Evolutionary conservation across 2,797 vertebrate genomes (phyloP).

Genomic region (Sebastes cheni): DNA sequence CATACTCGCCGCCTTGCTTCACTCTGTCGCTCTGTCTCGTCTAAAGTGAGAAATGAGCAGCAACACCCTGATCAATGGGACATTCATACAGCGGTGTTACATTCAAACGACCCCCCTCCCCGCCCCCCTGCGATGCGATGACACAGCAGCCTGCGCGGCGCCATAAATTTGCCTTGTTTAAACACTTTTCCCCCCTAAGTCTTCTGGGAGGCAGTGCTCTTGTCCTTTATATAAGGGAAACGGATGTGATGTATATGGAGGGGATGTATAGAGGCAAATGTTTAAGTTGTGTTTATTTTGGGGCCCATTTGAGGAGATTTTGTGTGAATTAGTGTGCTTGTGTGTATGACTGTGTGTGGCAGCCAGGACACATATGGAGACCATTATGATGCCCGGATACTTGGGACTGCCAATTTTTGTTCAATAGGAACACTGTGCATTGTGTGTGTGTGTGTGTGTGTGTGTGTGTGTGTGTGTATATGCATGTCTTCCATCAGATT

Average conservation of each 20-base stretch:
- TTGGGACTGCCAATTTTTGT: constrained; percentile 31
- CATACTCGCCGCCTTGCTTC: constrained; percentile 50
- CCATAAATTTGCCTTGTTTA: constrained; percentile 64
- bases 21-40: constrained; percentile 53
- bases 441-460: neutral
- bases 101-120: constrained; percentile 30
- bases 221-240: constrained; percentile 43
- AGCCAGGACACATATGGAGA: constrained; percentile 68
- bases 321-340: constrained; percentile 25
- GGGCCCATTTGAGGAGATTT: constrained; percentile 31
- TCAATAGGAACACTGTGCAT: constrained; percentile 54
- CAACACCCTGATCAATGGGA: constrained; percentile 73
- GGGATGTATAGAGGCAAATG: constrained; percentile 36
- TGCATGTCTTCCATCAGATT: constrained; percentile 32
- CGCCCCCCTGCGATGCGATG: constrained; percentile 12
- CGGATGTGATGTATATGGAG: neutral
- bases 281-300: constrained; percentile 66
- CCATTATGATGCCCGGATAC: constrained; percentile 64
- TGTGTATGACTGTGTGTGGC: constrained; percentile 56
- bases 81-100: constrained; percentile 67
- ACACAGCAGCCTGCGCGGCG: constrained; percentile 45
- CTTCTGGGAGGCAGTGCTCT: constrained; percentile 36
- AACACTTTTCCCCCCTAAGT: constrained; percentile 49
- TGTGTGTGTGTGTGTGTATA: neutral
- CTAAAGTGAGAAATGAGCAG: constrained; percentile 66